These are phyloP conservation scores for Sebastes trivittatus DNA, from an alignment of 2,797 vertebrate genomes.

Conservation along the genomic window DNA sequence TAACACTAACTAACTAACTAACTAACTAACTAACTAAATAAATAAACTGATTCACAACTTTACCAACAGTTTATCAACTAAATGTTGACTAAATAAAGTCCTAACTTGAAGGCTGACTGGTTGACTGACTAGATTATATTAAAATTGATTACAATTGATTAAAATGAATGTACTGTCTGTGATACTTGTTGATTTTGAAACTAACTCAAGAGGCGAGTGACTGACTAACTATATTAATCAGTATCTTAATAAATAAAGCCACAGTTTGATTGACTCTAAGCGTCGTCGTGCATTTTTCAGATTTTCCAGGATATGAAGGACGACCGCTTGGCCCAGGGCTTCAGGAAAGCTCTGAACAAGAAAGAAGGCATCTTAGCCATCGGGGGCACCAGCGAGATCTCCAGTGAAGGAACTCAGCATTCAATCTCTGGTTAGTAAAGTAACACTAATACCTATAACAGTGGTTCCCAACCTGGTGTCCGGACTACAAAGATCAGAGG, in stretches of 20 bases:
- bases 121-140: neutral
- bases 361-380: slow-evolving; percentile 96
- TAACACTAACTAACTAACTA: slow-evolving; percentile 60
- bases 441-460: too few relatives aligned
- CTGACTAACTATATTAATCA: neutral
- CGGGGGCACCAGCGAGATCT: slow-evolving; percentile 92
- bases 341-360: slow-evolving; percentile 92
- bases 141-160: neutral
- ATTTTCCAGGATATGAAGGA: slow-evolving; percentile 92
- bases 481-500: too few relatives aligned
- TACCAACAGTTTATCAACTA: neutral
- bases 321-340: slow-evolving; percentile 87
- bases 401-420: slow-evolving; percentile 95
- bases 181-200: neutral
- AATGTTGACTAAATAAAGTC: neutral
- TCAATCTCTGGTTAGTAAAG: slow-evolving; percentile 90
- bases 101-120: neutral
- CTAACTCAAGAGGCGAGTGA: neutral
- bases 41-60: neutral
- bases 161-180: neutral
- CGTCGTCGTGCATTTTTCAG: slow-evolving; percentile 66
- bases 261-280: neutral
- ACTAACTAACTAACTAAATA: slow-evolving; percentile 23
- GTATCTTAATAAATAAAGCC: neutral
- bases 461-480: too few relatives aligned